Evolutionary conservation across 2,888 invertebrate genomes (phyloP).

Genomic region (Siphlonurus alternatus): DNA sequence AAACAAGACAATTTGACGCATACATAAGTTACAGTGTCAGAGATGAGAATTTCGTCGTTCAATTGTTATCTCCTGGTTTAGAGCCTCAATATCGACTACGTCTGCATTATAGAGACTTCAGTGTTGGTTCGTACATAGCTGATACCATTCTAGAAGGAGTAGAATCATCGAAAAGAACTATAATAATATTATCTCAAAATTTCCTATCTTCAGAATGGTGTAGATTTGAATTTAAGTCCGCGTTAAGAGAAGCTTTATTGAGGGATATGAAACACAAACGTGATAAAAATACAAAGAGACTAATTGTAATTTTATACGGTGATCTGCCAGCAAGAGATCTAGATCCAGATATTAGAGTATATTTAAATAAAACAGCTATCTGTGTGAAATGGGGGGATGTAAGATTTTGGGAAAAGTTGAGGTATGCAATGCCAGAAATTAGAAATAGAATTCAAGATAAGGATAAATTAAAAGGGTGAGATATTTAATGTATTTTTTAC

Average conservation of each 20-base stretch:
- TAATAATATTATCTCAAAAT: constrained; percentile 79
- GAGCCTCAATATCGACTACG: constrained; percentile 73
- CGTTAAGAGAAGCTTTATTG: constrained; percentile 66
- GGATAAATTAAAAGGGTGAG: background rate
- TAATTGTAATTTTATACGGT: constrained; percentile 80
- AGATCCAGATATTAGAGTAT: constrained; percentile 77
- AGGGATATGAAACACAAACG: constrained; percentile 38
- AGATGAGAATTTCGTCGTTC: constrained; percentile 80
- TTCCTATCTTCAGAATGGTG: constrained; percentile 94
- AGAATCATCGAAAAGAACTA: constrained; percentile 74
- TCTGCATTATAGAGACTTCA: constrained; percentile 80
- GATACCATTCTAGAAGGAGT: constrained; percentile 88
- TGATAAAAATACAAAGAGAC: constrained; percentile 44
- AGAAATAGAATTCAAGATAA: background rate
- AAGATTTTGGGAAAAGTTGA: constrained; percentile 92
- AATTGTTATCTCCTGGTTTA: constrained; percentile 72
- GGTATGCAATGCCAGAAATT: constrained; percentile 65
- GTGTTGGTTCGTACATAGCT: constrained; percentile 53
- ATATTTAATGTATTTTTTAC: no score
- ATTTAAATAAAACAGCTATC: constrained; percentile 69
- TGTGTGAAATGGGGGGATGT: constrained; percentile 88
- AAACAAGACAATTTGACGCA: constrained; percentile 72
- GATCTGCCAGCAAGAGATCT: constrained; percentile 77
- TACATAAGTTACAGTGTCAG: constrained; percentile 89
- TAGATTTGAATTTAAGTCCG: constrained; percentile 85